Base-by-base conservation (phyloP, 2,888 invertebrate species). In the Stomorhina lunata region DNA sequence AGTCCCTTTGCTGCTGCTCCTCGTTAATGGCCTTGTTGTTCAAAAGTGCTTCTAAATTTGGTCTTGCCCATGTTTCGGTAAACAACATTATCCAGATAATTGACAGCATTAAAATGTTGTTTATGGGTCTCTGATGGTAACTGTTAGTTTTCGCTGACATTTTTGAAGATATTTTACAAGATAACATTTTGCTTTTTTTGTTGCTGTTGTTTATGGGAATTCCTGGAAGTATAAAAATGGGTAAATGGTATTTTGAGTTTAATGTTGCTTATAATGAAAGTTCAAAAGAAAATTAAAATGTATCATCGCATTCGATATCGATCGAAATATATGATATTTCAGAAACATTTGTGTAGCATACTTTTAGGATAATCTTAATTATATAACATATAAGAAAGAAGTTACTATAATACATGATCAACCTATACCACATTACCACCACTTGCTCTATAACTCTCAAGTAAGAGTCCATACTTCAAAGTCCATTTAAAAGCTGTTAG, bases 1-100 rank as follows among this genome's bases (percentile, higher is more conserved):
- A 15, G 45, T 72, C 50, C n/a, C n/a, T n/a, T 40, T 40, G 40
- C n/a, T 76, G 57, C 29, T 57, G 75, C 15, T 65, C 29, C 10
- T 76, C 71, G 17, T 71, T 65, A 15, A 43, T 79, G 29, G 40
- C 45, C 71, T 65, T 76, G 40, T 61, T 61, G 37, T 65, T 50
- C 53, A 79, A 76, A 37, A 79, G 43, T n/a, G 50, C 10, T 22
- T 79, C 55, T 76, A 82, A 66, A 76, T 71, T 82, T 65, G 75
- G 82, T 53, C 66, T 65, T 7, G 79, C 82, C 66, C 71, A 61
- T 6, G 79, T 59, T 71, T 59, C 29, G 50, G 75, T 76, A 71
- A 79, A 82, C 82, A 82, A 75, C 25, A 82, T 71, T 82, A 79
- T 82, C 75, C 79, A 79, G 40, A 82, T 75, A 69, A 82, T 29